phyloP scores from a whole-genome alignment of 2,888 invertebrate genomes.

The Galeopsomyia nigrocyanea region DNA sequence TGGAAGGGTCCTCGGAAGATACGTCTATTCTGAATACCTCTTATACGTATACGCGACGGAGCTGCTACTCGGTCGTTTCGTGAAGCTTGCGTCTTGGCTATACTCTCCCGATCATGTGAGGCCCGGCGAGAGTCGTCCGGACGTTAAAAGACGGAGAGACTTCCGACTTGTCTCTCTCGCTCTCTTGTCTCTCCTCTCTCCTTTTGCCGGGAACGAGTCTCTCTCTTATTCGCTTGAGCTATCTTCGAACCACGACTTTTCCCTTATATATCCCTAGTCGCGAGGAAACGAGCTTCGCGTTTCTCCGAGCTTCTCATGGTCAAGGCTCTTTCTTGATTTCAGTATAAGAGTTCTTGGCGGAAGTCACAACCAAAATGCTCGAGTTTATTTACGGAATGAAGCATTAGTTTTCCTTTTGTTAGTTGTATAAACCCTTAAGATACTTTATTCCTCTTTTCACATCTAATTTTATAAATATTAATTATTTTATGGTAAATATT shows the following conservation, averaged over 20 bases:
- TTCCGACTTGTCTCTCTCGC: conserved; percentile 45
- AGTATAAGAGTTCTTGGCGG: too few relatives aligned
- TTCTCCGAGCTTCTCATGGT: conserved; percentile 27
- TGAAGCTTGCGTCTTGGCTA: conserved; percentile 17
- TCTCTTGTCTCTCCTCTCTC: conserved; percentile 47
- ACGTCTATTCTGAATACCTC: too few relatives aligned
- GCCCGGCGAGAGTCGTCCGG: conserved; percentile 54
- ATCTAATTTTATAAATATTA: too few relatives aligned
- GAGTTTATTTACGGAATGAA: too few relatives aligned
- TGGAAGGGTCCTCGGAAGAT: too few relatives aligned
- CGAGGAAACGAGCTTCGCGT: conserved; percentile 13
- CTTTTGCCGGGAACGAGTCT: conserved; percentile 30
- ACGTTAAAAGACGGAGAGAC: conserved; percentile 45
- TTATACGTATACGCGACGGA: too few relatives aligned
- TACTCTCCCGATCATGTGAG: conserved; percentile 62
- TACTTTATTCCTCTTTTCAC: too few relatives aligned
- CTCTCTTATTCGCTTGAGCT: neutral
- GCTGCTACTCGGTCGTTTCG: too few relatives aligned
- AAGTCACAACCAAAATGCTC: neutral
- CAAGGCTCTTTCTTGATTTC: too few relatives aligned
- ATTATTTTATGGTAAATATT: too few relatives aligned
- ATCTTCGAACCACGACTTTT: neutral
- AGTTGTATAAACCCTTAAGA: too few relatives aligned
- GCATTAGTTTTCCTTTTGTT: too few relatives aligned
- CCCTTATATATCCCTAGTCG: conserved; percentile 47